phyloP scores from a whole-genome alignment of 2,113 vertebrate species.

The Fulmarus glacialis region DNA sequence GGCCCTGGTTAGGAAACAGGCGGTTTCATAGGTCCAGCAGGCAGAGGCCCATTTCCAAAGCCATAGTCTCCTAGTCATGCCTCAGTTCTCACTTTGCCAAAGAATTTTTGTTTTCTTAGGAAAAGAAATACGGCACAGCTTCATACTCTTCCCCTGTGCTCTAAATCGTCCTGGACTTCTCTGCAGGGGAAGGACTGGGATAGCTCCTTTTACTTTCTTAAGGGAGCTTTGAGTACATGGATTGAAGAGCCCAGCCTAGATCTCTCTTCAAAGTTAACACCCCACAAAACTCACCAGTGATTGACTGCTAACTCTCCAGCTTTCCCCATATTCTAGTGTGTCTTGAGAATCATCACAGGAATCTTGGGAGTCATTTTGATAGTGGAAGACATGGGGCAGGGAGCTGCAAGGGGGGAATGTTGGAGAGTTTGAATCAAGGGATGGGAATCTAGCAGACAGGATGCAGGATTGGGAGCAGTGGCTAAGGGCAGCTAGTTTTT shows the following conservation, averaged over 20 bases:
- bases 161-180: background rate
- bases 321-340: background rate
- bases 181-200: background rate
- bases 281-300: background rate
- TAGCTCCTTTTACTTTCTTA: background rate
- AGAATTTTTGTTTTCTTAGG: background rate
- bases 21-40: background rate
- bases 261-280: background rate
- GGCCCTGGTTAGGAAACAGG: accelerated
- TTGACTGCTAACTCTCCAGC: background rate
- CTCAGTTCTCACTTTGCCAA: background rate
- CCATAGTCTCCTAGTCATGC: background rate
- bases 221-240: conserved; percentile 15
- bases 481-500: background rate
- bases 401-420: background rate
- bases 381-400: background rate
- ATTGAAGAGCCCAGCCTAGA: background rate
- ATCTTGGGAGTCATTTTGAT: background rate
- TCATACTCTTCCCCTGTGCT: background rate
- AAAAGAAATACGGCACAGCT: conserved; percentile 11
- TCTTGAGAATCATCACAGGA: background rate
- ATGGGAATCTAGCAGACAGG: background rate
- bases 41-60: background rate
- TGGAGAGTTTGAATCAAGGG: background rate
- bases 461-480: background rate